Conservation (phyloP, 2,113 vertebrate species). For the Synchiropus splendidus region DNA sequence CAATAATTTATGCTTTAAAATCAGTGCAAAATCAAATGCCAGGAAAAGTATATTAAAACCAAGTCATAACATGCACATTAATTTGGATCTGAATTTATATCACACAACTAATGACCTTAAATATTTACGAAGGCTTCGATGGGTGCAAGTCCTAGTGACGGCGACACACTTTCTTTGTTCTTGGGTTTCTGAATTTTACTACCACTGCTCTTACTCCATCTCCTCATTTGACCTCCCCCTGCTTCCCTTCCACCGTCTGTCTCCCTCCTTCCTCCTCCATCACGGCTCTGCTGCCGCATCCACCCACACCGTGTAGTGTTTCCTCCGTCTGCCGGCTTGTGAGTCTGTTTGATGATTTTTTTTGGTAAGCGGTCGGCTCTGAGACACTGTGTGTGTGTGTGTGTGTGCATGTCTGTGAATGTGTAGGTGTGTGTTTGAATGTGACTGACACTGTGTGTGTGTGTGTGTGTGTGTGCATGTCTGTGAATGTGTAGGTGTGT, state of each 20-base stretch:
- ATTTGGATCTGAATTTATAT: too few species aligned
- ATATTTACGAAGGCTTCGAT: too few species aligned
- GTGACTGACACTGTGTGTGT: not conserved
- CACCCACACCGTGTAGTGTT: not conserved
- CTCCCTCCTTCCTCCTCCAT: constrained; percentile 2
- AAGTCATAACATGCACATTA: too few species aligned
- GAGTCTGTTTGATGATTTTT: not conserved
- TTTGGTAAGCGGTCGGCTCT: not conserved
- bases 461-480: not conserved
- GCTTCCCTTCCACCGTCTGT: constrained; percentile 1
- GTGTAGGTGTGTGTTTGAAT: not conserved
- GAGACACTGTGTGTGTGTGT: not conserved
- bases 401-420: not conserved
- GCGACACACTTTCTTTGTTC: not conserved
- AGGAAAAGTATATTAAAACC: too few species aligned
- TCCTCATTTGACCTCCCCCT: constrained; percentile 36
- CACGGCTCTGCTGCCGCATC: constrained; percentile 1
- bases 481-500: not conserved
- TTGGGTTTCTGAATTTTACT: not conserved
- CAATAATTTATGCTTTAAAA: too few species aligned
- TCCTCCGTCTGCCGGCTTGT: not conserved
- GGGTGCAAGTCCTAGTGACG: too few species aligned
- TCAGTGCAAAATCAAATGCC: too few species aligned
- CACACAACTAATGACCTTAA: too few species aligned
- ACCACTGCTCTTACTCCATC: constrained; percentile 16